Percentiles rank a stretch among this genome's conserved stretches.
These are phyloP conservation scores for Eilema sororculum DNA, from an alignment of 2,888 invertebrate genomes.

Conservation along the genomic window DNA sequence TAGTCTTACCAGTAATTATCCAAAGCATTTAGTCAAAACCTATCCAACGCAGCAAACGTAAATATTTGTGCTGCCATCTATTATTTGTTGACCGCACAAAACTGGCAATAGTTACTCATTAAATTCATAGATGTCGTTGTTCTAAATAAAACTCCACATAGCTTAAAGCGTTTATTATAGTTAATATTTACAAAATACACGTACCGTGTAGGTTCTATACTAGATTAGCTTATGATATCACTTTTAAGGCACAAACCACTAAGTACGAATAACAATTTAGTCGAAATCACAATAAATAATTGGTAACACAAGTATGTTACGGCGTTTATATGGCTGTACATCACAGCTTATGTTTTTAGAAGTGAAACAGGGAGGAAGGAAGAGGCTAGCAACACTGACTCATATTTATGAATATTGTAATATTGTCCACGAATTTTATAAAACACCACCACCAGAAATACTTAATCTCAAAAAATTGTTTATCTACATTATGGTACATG, in stretches of 20 bases:
- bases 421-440: not conserved
- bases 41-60: too few species aligned
- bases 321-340: constrained; percentile 30
- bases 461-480: too few species aligned
- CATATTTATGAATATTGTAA: not conserved
- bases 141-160: constrained; percentile 23
- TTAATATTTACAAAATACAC: constrained; percentile 59
- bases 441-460: not conserved
- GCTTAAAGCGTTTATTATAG: constrained; percentile 49
- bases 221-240: constrained; percentile 66
- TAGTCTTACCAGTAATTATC: too few species aligned
- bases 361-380: not conserved
- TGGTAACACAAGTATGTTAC: constrained; percentile 61
- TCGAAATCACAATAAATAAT: constrained; percentile 71
- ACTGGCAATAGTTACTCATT: not conserved
- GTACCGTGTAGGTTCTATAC: constrained; percentile 31
- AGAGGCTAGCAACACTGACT: not conserved
- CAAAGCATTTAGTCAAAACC: too few species aligned
- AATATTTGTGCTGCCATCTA: constrained; percentile 9
- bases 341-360: constrained; percentile 23
- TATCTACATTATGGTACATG: too few species aligned
- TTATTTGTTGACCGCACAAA: not conserved
- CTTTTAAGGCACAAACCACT: constrained; percentile 66
- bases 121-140: constrained; percentile 4
- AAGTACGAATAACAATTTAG: constrained; percentile 60